These are phyloP conservation scores for Aelia acuminata DNA, from an alignment of 2,888 invertebrate species.

Conservation along the genomic window DNA sequence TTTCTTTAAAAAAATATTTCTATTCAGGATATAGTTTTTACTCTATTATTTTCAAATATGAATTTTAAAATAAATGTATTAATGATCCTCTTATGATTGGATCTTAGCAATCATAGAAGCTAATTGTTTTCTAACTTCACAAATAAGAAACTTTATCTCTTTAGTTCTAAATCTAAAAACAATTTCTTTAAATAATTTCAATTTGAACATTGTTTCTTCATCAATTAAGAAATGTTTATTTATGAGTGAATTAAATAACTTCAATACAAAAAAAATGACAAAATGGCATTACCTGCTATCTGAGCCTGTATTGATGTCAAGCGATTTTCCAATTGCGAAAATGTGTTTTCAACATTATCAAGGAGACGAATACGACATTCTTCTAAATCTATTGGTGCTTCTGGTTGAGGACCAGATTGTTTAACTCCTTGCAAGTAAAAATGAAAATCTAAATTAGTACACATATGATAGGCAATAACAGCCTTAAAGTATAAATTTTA, in stretches of 20 bases:
- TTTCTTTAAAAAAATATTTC: too few relatives aligned
- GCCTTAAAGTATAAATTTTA: neutral
- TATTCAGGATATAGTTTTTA: too few relatives aligned
- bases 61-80: too few relatives aligned
- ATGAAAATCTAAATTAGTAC: neutral
- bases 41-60: too few relatives aligned
- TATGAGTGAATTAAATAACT: neutral
- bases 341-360: constrained; percentile 83
- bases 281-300: constrained; percentile 76
- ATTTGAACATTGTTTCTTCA: too few relatives aligned
- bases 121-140: too few relatives aligned
- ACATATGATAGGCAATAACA: neutral
- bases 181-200: too few relatives aligned
- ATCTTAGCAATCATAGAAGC: too few relatives aligned
- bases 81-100: too few relatives aligned
- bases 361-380: constrained; percentile 84
- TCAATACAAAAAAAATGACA: neutral
- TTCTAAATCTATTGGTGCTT: constrained; percentile 84
- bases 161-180: too few relatives aligned
- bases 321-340: constrained; percentile 79
- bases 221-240: too few relatives aligned
- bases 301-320: constrained; percentile 83
- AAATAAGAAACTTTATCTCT: too few relatives aligned
- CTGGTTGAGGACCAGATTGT: constrained; percentile 68
- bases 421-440: constrained; percentile 27